phyloP scores from a whole-genome alignment of 2,888 invertebrate species.

The Dione juno region DNA sequence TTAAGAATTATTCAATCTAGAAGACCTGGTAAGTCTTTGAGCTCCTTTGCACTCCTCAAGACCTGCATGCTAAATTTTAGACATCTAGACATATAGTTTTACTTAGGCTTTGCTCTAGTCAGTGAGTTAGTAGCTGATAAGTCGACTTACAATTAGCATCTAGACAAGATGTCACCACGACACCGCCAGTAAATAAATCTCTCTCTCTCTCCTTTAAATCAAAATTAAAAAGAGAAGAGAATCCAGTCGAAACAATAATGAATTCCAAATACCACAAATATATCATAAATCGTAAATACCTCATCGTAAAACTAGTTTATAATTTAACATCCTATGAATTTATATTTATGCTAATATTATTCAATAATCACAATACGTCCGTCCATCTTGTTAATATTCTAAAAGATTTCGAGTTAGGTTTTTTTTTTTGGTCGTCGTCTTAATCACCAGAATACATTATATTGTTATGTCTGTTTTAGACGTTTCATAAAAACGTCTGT shows the following conservation, averaged over 20 bases:
- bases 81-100: too few species aligned
- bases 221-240: too few species aligned
- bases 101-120: too few species aligned
- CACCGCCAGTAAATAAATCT: too few species aligned
- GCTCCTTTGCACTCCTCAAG: too few species aligned
- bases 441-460: constrained; percentile 12
- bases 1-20: too few species aligned
- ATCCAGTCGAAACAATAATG: not conserved
- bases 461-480: constrained; percentile 16
- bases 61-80: too few species aligned
- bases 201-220: too few species aligned
- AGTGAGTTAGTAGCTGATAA: too few species aligned
- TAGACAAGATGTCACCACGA: too few species aligned
- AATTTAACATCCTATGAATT: constrained; percentile 3
- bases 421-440: constrained; percentile 10
- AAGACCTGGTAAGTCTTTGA: too few species aligned
- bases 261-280: not conserved
- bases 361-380: constrained; percentile 17
- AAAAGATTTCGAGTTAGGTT: constrained; percentile 9
- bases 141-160: too few species aligned
- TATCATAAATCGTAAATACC: not conserved
- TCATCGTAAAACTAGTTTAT: constrained; percentile 5
- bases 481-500: constrained; percentile 14
- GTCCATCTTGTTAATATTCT: constrained; percentile 3
- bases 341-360: constrained; percentile 25